A percentile compares a stretch with the other conserved stretches of the same genome.
phyloP scores from a whole-genome alignment of 92 coral and sea anemone genomes.

The Epizoanthus fatuus region DNA sequence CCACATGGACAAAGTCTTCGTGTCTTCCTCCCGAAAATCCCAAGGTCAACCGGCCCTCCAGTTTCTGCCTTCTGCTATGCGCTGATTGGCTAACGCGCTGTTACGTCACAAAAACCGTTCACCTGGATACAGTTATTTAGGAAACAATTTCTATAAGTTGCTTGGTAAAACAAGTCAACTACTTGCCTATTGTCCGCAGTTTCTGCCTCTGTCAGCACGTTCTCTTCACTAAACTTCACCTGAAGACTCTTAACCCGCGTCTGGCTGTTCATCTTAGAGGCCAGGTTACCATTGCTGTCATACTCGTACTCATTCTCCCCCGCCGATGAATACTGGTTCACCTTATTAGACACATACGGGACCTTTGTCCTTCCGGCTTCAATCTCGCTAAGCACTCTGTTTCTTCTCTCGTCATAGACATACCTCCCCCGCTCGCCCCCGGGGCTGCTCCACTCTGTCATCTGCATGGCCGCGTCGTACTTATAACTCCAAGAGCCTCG shows the following conservation, averaged over 20 bases:
- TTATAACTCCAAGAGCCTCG: slow-evolving; percentile 62
- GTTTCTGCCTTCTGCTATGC: no score
- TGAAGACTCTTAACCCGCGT: slow-evolving; percentile 63
- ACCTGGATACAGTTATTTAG: no score
- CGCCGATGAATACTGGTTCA: slow-evolving; percentile 72
- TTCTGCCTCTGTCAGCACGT: slow-evolving; percentile 65
- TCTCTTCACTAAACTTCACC: slow-evolving; percentile 77
- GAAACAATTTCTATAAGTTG: no score
- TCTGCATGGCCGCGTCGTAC: slow-evolving; percentile 81
- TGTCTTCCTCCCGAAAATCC: no score
- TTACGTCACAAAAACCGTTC: no score
- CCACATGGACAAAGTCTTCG: no score
- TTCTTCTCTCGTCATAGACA: slow-evolving; percentile 74
- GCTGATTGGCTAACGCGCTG: no score
- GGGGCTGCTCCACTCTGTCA: slow-evolving; percentile 69
- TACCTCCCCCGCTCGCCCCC: slow-evolving; percentile 48
- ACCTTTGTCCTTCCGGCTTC: slow-evolving; percentile 49
- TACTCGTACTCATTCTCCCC: slow-evolving; percentile 68
- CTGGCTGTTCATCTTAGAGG: slow-evolving; percentile 54
- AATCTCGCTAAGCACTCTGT: slow-evolving; percentile 58
- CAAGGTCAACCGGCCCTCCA: no score
- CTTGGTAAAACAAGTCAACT: neutral
- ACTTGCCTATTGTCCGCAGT: slow-evolving; percentile 70
- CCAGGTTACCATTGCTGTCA: slow-evolving; percentile 83
- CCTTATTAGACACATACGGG: slow-evolving; percentile 63